Evolutionary conservation across 35 echinoderm and acorn worm species (phyloP), one percentile per base, ranked within the genome.

Genomic region (Apostichopus californicus): DNA sequence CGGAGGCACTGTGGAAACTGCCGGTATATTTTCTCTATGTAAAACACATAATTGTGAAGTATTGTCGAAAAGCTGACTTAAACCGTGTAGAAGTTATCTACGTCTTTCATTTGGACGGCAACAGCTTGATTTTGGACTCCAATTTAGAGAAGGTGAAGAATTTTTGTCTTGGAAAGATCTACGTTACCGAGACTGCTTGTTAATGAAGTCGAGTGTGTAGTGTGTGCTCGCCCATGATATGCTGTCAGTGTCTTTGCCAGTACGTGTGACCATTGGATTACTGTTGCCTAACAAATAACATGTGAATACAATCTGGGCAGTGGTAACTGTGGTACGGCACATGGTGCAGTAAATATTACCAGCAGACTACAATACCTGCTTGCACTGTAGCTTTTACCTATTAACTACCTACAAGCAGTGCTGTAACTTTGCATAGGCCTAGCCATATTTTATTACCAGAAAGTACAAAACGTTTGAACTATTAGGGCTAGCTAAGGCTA

Each of bases 101-200:
- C 81, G 17, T 17, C 56, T 85, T 85, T 85, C 81, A 85, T 85
- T 10, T 25, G 81, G 81, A 60, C 81, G 55, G 14, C 57, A 85
- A 60, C 55, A 58, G 55, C 58, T 85, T 21, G 22, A 20, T 85
- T 85, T 85, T 56, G 81, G 81, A 59, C 13, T 85, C 81, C 55
- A 85, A 85, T 58, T 85, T 58, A 85, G 55, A 60, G 81, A 85
- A 85, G 81, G 81, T 85, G 81, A 85, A n/a, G 9, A 85, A n/a
- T 7, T 85, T 85, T 85, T 75, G 71, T 75, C 13, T 75, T n/a
- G 71, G 71, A 75, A 75, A 75, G 71, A 13, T 75, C n/a, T 75
- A 75, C 71, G 20, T 75, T 75, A n/a, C 17, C 15, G 11, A 18
- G 11, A 68, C 11, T 68, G 64, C 12, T 46, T 46, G 34, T 61